These are phyloP conservation scores for Diadophis punctatus DNA, from an alignment of 2,113 vertebrate species.

Conservation along the genomic window DNA sequence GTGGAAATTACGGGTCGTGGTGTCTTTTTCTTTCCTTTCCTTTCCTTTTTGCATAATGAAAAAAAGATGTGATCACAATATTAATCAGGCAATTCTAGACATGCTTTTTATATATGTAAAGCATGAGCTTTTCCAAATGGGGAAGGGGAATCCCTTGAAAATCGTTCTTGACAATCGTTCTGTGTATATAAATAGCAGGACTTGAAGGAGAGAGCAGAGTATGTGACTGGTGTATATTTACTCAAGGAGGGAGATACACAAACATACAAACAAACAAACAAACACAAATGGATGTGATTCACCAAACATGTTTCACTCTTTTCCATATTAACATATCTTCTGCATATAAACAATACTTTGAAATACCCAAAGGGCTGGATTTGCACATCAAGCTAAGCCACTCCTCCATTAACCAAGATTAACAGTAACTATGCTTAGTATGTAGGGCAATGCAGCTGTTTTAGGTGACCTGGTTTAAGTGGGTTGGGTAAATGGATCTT, in stretches of 20 bases:
- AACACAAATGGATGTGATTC: neutral
- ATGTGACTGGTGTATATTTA: neutral
- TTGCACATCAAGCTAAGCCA: neutral
- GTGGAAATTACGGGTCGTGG: neutral
- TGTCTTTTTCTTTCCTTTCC: neutral
- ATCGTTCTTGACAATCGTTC: neutral
- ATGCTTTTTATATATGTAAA: neutral
- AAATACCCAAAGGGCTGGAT: neutral
- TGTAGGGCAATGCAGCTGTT: neutral
- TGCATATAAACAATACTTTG: neutral
- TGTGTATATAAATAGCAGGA: neutral
- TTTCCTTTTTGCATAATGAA: neutral
- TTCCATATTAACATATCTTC: neutral
- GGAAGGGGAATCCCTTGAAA: neutral
- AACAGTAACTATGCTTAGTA: neutral
- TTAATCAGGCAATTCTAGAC: neutral
- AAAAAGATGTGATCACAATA: neutral
- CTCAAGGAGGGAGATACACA: neutral
- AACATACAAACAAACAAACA: neutral
- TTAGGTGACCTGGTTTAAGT: neutral
- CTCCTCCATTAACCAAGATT: neutral
- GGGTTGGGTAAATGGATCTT: neutral
- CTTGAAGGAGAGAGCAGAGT: neutral
- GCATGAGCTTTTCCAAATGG: neutral
- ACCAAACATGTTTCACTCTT: neutral